Evolutionary conservation across 2,888 invertebrate genomes (phyloP), one percentile per base, ranked within the genome.

Genomic region (Tinea pellionella): DNA sequence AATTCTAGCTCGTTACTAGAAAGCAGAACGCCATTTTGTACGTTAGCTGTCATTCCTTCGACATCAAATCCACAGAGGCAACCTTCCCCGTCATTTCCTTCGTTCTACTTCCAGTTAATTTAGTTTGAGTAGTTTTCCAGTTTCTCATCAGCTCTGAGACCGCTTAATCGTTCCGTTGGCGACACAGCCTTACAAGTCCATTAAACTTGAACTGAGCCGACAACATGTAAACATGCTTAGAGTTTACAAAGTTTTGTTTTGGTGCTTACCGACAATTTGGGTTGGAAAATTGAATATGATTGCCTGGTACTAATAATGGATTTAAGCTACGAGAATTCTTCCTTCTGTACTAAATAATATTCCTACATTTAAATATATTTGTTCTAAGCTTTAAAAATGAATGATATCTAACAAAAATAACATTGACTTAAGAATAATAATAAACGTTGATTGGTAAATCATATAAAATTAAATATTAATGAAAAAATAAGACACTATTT

Each of bases 101-200:
- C 62, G 63, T 64, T 63, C 62, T 64, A 64, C 63, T 67, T 63
- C 62, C 65, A 65, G 64, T 67, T 68, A 70, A 70, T 69, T 69
- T 66, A 66, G 69, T 71, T 70, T 65, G 63, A 62, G 63, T 65
- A 68, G 64, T 68, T 59, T 66, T 60, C 55, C 59, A 42, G 61
- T 64, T 65, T 65, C 64, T 43, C 65, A 65, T 69, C 67, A 64
- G 63, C 59, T 62, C 61, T 58, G 62, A 63, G 61, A 69, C 68
- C 69, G 69, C 68, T 70, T 72, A 72, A 73, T 72, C 71, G 68
- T 64, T 64, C 64, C 59, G 43, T 30, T 29, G 63, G 64, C 65
- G 67, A 65, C 66, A 67, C 66, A 71, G 32, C 57, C 57, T 57
- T 57, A 57, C 57, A 57, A 57, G 32, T 57, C 57, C 57, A 57